phyloP scores from a whole-genome alignment of 2,797 vertebrate species.

The Zalophus californianus region DNA sequence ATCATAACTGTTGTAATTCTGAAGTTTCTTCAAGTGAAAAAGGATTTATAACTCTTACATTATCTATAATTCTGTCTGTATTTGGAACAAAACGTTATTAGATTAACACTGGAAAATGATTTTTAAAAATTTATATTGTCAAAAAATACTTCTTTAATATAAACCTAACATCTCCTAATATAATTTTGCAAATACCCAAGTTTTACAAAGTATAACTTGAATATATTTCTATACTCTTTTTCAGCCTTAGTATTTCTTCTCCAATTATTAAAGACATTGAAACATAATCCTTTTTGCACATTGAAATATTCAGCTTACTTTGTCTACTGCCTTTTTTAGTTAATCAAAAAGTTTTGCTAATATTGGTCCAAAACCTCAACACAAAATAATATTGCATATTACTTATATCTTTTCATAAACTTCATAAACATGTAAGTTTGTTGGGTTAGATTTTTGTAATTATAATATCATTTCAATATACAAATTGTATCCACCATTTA shows the following conservation, averaged over 20 bases:
- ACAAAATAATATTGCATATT: neutral
- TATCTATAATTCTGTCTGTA: neutral
- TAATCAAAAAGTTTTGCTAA: neutral
- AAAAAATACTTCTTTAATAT: neutral
- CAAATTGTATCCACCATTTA: neutral
- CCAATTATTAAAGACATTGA: neutral
- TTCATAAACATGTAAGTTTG: neutral
- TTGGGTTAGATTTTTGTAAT: conserved; percentile 1
- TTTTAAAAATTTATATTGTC: neutral
- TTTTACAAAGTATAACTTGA: conserved; percentile 10
- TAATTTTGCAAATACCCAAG: neutral
- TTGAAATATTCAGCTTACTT: neutral
- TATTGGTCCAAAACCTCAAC: neutral
- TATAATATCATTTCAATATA: neutral
- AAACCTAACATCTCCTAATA: neutral
- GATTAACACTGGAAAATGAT: neutral
- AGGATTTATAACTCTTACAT: neutral
- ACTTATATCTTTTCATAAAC: neutral
- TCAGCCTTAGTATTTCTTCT: neutral
- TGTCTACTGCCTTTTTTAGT: neutral
- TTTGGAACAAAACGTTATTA: conserved; percentile 2
- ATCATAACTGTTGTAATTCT: neutral
- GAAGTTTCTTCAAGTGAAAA: conserved; percentile 41
- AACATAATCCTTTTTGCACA: neutral
- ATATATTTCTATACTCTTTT: neutral